Conservation (phyloP, 2,888 invertebrate genomes). For the Buathra laborator region DNA sequence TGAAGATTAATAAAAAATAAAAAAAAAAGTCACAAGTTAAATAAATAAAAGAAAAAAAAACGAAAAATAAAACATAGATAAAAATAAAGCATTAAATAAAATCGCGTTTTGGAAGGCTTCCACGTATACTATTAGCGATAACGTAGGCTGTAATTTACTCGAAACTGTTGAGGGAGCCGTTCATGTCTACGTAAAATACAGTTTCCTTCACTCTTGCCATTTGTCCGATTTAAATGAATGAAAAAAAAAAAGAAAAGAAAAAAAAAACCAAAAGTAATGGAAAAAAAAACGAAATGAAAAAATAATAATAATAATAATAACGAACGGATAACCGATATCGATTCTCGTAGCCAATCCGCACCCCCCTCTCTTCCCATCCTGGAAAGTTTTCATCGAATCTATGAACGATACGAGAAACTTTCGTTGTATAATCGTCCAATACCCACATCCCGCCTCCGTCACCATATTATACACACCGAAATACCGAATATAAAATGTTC, state of each 20-base stretch:
- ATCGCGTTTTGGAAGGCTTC: constrained; percentile 66
- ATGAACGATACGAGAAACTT: constrained; percentile 33
- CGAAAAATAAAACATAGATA: constrained; percentile 19
- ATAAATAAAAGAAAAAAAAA: constrained; percentile 31
- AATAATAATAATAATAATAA: constrained; percentile 42
- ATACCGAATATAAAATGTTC: constrained; percentile 60
- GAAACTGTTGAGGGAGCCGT: constrained; percentile 59
- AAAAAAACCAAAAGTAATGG: constrained; percentile 9
- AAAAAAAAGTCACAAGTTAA: constrained; percentile 9
- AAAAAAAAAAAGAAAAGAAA: constrained; percentile 27
- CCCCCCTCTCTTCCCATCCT: constrained; percentile 9
- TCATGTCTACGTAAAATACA: constrained; percentile 61
- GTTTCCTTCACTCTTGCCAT: constrained; percentile 59
- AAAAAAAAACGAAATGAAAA: constrained; percentile 34
- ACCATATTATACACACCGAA: constrained; percentile 35
- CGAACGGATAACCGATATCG: constrained; percentile 50
- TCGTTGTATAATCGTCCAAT: constrained; percentile 47
- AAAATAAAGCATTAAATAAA: constrained; percentile 18
- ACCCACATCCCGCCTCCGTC: neutral
- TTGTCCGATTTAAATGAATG: constrained; percentile 39
- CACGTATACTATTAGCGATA: constrained; percentile 70
- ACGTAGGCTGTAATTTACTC: constrained; percentile 65
- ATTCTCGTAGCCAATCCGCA: constrained; percentile 53
- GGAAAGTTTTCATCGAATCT: constrained; percentile 33
- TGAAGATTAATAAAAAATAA: constrained; percentile 28